These are phyloP conservation scores for Darevskia mixta DNA, from an alignment of 2,797 vertebrate genomes.

Conservation along the genomic window DNA sequence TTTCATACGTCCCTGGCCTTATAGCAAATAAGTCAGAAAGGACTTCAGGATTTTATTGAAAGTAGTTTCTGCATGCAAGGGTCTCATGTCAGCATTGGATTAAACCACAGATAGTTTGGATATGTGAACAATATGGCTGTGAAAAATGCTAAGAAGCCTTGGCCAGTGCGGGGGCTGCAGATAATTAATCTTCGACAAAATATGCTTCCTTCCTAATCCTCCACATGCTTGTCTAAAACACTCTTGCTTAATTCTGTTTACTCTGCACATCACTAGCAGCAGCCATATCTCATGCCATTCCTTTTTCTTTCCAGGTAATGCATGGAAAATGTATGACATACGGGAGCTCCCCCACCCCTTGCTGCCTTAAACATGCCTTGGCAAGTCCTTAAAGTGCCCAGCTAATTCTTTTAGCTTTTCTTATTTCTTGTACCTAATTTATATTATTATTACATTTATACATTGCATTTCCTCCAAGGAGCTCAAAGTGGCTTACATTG, in stretches of 20 bases:
- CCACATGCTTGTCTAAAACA: conserved; percentile 68
- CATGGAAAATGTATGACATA: conserved; percentile 52
- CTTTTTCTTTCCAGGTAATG: conserved; percentile 8
- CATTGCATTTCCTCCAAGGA: not conserved
- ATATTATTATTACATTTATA: not conserved
- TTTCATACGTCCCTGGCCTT: conserved; percentile 8
- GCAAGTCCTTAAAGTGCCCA: conserved; percentile 64
- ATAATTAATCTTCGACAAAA: conserved; percentile 45
- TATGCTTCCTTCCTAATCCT: conserved; percentile 50
- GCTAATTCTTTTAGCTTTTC: conserved; percentile 72
- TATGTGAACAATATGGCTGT: not conserved
- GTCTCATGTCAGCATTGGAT: not conserved
- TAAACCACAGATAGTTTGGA: not conserved
- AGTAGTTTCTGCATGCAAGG: not conserved
- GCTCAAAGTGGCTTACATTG: no score
- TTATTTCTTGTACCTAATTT: conserved; percentile 45
- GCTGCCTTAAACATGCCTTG: conserved; percentile 52
- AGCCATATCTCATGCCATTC: conserved; percentile 57
- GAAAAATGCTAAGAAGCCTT: not conserved
- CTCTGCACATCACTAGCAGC: conserved; percentile 59
- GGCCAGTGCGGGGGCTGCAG: not conserved
- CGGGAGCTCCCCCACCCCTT: conserved; percentile 49
- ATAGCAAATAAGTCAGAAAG: rapidly evolving
- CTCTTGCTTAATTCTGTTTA: conserved; percentile 61
- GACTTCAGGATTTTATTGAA: rapidly evolving